These are phyloP conservation scores for Bos javanicus DNA, from an alignment of 2,113 vertebrate genomes.

Conservation along the genomic window DNA sequence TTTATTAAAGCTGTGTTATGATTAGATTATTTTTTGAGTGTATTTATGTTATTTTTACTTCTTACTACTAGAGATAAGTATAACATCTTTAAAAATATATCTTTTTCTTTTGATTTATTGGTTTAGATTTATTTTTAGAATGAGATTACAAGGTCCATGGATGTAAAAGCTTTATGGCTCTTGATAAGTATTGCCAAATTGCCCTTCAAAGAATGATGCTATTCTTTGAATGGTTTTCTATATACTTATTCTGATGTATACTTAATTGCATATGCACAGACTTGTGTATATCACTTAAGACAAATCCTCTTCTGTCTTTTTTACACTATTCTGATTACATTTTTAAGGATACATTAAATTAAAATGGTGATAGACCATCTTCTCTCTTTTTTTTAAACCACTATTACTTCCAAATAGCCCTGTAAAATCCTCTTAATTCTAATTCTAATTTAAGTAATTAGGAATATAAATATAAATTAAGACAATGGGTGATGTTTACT, in stretches of 20 bases:
- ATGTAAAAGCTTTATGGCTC: slow-evolving; percentile 29
- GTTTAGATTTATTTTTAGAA: slow-evolving; percentile 47
- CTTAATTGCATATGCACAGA: slow-evolving; percentile 50
- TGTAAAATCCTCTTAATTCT: slow-evolving; percentile 65
- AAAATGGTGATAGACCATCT: slow-evolving; percentile 60
- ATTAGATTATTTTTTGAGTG: neutral
- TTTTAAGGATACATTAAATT: slow-evolving; percentile 67
- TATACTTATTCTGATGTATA: slow-evolving; percentile 44
- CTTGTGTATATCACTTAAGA: slow-evolving; percentile 50
- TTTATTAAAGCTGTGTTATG: neutral
- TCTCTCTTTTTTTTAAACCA: slow-evolving; percentile 33
- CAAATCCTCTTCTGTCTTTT: slow-evolving; percentile 56
- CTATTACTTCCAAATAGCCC: slow-evolving; percentile 65
- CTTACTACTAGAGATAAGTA: neutral
- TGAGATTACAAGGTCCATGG: slow-evolving; percentile 14
- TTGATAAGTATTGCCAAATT: slow-evolving; percentile 43
- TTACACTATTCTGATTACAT: slow-evolving; percentile 59
- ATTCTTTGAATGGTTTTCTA: slow-evolving; percentile 36
- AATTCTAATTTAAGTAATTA: slow-evolving; percentile 69
- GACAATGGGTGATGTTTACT: slow-evolving; percentile 48
- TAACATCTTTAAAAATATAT: slow-evolving; percentile 23
- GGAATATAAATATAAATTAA: slow-evolving; percentile 64
- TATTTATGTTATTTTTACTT: neutral
- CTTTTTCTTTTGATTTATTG: slow-evolving; percentile 13
- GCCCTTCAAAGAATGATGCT: slow-evolving; percentile 38